Conservation (phyloP, 2,888 invertebrate genomes). For the Tetanocera ferruginea region DNA sequence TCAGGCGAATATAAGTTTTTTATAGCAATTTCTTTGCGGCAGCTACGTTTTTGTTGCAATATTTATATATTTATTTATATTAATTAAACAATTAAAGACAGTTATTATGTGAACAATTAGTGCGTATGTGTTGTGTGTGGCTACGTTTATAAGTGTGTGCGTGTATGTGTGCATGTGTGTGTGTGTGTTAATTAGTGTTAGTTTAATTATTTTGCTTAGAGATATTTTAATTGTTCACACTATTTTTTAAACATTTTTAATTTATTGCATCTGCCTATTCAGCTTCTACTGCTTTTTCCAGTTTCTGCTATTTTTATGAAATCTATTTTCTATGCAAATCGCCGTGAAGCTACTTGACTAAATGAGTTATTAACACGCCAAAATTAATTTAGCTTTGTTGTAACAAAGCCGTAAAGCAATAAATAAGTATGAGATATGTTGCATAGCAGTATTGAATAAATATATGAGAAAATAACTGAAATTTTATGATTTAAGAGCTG, state of each 20-base stretch:
- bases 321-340: conserved; percentile 24
- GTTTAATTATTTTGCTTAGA: neutral
- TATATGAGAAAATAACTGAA: neutral
- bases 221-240: conserved; percentile 19
- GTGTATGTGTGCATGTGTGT: conserved; percentile 6
- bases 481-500: neutral
- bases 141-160: neutral
- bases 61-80: neutral
- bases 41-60: neutral
- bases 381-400: conserved; percentile 56
- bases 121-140: neutral
- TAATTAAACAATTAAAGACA: conserved; percentile 33
- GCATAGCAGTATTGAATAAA: neutral
- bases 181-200: conserved; percentile 1
- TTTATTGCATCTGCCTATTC: neutral
- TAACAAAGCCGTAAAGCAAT: neutral
- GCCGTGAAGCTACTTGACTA: conserved; percentile 51
- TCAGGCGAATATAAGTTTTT: neutral
- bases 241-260: neutral
- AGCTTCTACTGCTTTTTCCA: neutral
- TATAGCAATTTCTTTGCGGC: neutral
- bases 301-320: neutral
- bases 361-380: conserved; percentile 68
- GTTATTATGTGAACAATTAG: conserved; percentile 13
- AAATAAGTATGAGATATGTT: neutral